Conservation (phyloP, 2,113 vertebrate genomes). For the Anser brachyrhynchus region DNA sequence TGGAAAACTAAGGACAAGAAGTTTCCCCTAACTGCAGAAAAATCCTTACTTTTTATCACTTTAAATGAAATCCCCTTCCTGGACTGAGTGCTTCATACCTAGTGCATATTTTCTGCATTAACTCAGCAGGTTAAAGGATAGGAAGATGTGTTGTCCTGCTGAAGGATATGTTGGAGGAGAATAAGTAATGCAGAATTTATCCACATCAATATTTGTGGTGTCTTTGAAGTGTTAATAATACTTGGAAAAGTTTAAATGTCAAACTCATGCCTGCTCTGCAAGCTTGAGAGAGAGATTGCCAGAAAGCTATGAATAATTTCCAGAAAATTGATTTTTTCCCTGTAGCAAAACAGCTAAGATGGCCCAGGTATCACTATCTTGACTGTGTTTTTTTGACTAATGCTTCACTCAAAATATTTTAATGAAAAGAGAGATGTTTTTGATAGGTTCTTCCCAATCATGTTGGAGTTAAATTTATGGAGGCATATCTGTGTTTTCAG, state of each 20-base stretch:
- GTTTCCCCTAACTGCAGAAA: not conserved
- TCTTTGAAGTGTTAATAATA: conserved; percentile 26
- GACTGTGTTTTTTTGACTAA: not conserved
- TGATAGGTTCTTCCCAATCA: not conserved
- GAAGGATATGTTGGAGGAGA: not conserved
- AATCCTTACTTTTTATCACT: not conserved
- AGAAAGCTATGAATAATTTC: not conserved
- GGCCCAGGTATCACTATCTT: not conserved
- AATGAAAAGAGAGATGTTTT: not conserved
- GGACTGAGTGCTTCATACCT: not conserved
- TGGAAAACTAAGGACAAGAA: not conserved
- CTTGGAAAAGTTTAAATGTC: conserved; percentile 6
- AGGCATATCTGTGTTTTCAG: not conserved
- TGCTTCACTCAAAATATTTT: not conserved
- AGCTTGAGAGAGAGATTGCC: not conserved
- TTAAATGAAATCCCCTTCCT: not conserved
- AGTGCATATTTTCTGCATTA: not conserved
- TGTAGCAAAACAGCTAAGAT: not conserved
- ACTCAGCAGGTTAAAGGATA: not conserved
- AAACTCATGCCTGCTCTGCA: not conserved
- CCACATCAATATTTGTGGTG: not conserved
- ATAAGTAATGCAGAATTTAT: not conserved
- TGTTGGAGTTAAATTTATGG: not conserved
- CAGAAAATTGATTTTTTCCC: not conserved
- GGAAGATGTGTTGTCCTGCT: conserved; percentile 10